A percentile compares a stretch with the other conserved stretches of the same genome.
phyloP scores from a whole-genome alignment of 1,140 invertebrate species.

The Eulimnadia texana region DNA sequence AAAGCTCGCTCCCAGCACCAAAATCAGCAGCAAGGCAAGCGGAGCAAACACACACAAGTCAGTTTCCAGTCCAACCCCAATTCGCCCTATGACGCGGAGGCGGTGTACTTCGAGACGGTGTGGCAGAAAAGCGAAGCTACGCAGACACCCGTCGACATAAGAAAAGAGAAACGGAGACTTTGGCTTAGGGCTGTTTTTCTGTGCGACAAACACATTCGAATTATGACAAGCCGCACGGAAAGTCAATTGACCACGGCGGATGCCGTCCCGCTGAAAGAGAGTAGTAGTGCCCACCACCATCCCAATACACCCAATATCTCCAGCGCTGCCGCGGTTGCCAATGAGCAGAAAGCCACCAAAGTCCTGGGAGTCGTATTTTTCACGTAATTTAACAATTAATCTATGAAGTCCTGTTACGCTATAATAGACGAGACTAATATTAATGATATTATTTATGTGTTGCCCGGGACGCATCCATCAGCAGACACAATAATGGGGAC shows the following conservation, averaged over 20 bases:
- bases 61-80: neutral
- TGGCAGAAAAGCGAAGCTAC: slow-evolving; percentile 43
- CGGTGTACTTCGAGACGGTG: slow-evolving; percentile 10
- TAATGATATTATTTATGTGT: too few species aligned
- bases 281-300: neutral
- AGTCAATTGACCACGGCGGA: neutral
- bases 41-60: neutral
- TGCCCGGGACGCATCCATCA: neutral
- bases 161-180: slow-evolving; percentile 45
- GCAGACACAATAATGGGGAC: neutral
- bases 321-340: slow-evolving; percentile 54
- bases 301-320: slow-evolving; percentile 34
- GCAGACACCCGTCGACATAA: slow-evolving; percentile 51
- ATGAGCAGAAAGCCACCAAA: slow-evolving; percentile 69
- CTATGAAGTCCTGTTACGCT: too few species aligned
- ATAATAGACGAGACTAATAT: too few species aligned
- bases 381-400: slow-evolving; percentile 9
- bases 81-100: neutral
- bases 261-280: slow-evolving; percentile 4
- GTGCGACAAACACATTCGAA: slow-evolving; percentile 2
- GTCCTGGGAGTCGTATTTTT: slow-evolving; percentile 21
- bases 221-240: neutral
- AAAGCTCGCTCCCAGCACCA: slow-evolving; percentile 25
- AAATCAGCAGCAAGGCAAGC: slow-evolving; percentile 6
- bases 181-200: slow-evolving; percentile 35